phyloP scores from a whole-genome alignment of 2,113 vertebrate genomes.

The Callaeas wilsoni region DNA sequence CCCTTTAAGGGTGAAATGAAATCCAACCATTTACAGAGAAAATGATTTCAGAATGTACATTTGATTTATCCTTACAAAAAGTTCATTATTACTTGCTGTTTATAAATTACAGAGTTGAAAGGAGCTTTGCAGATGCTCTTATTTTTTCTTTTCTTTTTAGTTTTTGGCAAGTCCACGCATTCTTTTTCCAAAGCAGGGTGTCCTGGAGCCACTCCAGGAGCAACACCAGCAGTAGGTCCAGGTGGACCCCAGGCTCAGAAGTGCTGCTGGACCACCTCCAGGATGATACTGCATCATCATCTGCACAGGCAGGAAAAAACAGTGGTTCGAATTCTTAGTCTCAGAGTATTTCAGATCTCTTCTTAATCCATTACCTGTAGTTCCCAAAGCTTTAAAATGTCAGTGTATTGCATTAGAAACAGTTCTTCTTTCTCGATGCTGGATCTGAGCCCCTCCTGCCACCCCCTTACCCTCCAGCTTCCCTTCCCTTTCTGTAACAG shows the following conservation, averaged over 20 bases:
- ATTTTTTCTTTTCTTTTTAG: background rate
- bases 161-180: constrained; percentile 22
- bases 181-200: constrained; percentile 15
- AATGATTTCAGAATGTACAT: constrained; percentile 83
- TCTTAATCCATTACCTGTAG: constrained; percentile 16
- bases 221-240: background rate
- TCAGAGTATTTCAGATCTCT: constrained; percentile 20
- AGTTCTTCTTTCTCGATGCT: background rate
- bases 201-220: background rate
- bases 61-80: constrained; percentile 79
- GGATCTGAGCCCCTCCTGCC: background rate
- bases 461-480: background rate
- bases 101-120: constrained; percentile 73
- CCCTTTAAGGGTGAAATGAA: constrained; percentile 86
- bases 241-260: background rate
- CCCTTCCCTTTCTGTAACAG: background rate
- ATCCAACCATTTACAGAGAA: constrained; percentile 85
- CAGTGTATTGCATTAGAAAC: constrained; percentile 38
- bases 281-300: background rate
- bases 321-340: constrained; percentile 20
- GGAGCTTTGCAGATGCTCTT: constrained; percentile 26
- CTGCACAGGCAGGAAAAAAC: background rate
- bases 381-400: background rate
- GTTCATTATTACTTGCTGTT: constrained; percentile 68
- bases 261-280: background rate